Conservation (phyloP, 2,797 vertebrate genomes). For the Hypotaenidia philippensis region DNA sequence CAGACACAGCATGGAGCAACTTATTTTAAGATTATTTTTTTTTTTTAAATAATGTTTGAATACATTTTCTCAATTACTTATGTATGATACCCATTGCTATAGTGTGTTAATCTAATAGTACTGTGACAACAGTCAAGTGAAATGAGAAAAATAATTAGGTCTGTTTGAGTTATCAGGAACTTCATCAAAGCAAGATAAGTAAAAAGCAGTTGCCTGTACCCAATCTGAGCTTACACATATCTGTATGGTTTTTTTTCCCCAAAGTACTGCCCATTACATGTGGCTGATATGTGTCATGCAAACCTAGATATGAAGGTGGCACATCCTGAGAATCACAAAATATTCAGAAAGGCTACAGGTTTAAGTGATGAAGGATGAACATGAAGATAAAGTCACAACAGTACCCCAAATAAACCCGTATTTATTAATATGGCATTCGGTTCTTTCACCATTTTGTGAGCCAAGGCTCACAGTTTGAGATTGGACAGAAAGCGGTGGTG, state of each 20-base stretch:
- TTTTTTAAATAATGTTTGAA: not conserved
- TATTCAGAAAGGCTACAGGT: not conserved
- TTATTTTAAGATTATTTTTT: not conserved
- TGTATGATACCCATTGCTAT: not conserved
- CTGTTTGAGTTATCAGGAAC: not conserved
- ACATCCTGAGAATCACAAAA: not conserved
- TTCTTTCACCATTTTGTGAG: not conserved
- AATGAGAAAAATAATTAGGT: not conserved
- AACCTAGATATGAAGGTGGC: not conserved
- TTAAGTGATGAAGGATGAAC: not conserved
- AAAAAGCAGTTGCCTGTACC: not conserved
- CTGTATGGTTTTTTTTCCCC: not conserved
- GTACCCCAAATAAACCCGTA: not conserved
- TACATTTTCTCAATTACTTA: not conserved
- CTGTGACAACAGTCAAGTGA: not conserved
- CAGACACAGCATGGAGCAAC: not conserved
- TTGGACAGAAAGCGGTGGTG: not conserved
- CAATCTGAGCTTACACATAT: not conserved
- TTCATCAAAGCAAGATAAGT: not conserved
- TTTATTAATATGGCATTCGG: not conserved
- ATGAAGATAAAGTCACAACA: not conserved
- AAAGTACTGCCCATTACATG: not conserved
- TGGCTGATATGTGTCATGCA: accelerated
- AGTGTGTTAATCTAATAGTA: not conserved
- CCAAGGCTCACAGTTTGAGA: not conserved